Conservation (phyloP, 2,113 vertebrate species). For the Cyanoramphus novaezelandiae region DNA sequence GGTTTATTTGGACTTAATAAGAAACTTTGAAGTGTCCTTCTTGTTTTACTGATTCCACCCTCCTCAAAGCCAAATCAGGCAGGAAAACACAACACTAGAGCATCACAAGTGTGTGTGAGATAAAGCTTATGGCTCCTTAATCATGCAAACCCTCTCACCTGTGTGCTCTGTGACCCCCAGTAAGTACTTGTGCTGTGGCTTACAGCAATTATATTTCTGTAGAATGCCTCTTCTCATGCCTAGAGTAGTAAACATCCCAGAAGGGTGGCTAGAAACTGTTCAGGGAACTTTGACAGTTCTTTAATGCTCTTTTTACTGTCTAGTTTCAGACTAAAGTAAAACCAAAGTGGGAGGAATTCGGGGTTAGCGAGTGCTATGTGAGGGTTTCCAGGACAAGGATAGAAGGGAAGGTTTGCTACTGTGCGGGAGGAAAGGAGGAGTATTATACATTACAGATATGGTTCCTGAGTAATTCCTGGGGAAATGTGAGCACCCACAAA, state of each 20-base stretch:
- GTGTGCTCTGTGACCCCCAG: not conserved
- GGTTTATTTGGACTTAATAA: not conserved
- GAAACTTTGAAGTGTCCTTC: not conserved
- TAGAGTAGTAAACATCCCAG: not conserved
- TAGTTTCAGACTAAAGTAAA: not conserved
- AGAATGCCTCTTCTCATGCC: not conserved
- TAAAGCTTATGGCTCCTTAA: not conserved
- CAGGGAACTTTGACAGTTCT: not conserved
- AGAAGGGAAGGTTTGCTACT: not conserved
- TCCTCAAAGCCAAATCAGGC: not conserved
- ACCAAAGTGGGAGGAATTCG: not conserved
- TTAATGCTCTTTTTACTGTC: not conserved
- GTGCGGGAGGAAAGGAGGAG: not conserved
- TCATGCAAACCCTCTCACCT: not conserved
- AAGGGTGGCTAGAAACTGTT: not conserved
- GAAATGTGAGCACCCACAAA: not conserved
- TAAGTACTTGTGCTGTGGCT: not conserved
- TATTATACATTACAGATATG: not conserved
- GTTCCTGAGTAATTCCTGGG: not conserved
- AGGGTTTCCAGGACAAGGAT: not conserved
- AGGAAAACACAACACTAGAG: not conserved
- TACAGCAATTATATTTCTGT: not conserved
- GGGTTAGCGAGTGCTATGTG: not conserved
- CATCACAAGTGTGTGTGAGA: not conserved
- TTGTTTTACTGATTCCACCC: not conserved